A percentile compares a stretch with the other conserved stretches of the same genome.
Conservation (phyloP, 2,113 vertebrate genomes). For the Ciconia stormi region DNA sequence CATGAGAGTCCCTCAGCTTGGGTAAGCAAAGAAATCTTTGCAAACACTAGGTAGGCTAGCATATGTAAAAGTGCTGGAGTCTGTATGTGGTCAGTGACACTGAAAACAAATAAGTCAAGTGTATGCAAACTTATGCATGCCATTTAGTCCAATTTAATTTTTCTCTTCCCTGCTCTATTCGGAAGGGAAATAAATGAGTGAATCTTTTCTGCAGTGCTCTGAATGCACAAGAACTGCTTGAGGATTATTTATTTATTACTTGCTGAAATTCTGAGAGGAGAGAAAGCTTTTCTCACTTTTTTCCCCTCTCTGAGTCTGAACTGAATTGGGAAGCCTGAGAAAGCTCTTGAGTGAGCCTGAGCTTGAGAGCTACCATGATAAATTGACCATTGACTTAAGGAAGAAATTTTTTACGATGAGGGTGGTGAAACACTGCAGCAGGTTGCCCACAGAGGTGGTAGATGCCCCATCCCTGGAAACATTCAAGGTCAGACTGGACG, state of each 20-base stretch:
- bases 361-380: background rate
- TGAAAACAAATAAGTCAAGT: background rate
- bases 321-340: background rate
- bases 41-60: background rate
- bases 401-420: too few relatives aligned
- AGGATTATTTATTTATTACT: slow-evolving; percentile 57
- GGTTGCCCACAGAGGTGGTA: too few relatives aligned
- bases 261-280: slow-evolving; percentile 7
- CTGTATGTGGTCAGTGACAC: background rate
- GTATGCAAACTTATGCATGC: background rate
- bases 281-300: background rate
- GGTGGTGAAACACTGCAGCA: too few relatives aligned
- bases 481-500: too few relatives aligned
- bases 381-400: too few relatives aligned
- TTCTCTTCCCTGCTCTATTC: background rate
- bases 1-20: background rate
- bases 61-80: background rate
- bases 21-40: background rate
- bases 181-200: background rate
- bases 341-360: slow-evolving; percentile 2
- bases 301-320: background rate
- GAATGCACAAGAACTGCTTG: background rate
- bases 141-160: slow-evolving; percentile 22
- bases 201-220: background rate
- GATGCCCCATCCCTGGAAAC: too few relatives aligned